Evolutionary conservation across 1,140 invertebrate species (phyloP).

Genomic region (Tetraneura akinire): DNA sequence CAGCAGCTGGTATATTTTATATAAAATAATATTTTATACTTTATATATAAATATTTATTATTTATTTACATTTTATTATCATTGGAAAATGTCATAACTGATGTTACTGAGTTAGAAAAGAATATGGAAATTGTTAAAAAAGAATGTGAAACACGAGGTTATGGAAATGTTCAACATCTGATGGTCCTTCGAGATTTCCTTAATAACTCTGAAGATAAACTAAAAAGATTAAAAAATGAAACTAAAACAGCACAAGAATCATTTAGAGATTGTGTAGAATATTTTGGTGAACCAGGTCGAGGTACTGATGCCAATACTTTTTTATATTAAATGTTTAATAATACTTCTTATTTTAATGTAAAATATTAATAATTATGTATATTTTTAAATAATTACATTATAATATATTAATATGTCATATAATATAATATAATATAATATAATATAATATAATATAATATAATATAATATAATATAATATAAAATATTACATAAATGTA

Average conservation of each 20-base stretch:
- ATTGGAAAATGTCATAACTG: slow-evolving; percentile 89
- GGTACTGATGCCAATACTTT: slow-evolving; percentile 90
- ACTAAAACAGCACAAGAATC: slow-evolving; percentile 80
- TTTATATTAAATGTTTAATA: too few species aligned
- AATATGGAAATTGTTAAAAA: slow-evolving; percentile 91
- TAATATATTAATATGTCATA: too few species aligned
- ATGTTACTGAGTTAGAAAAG: slow-evolving; percentile 91
- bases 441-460: too few species aligned
- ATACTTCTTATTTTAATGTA: too few species aligned
- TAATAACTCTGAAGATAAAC: slow-evolving; percentile 83
- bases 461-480: too few species aligned
- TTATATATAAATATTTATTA: slow-evolving; percentile 37
- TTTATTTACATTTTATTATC: slow-evolving; percentile 72
- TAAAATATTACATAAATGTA: too few species aligned
- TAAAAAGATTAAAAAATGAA: slow-evolving; percentile 78
- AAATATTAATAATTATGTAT: too few species aligned
- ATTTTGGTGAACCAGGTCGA: slow-evolving; percentile 90
- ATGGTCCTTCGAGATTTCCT: slow-evolving; percentile 86
- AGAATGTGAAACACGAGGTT: slow-evolving; percentile 75
- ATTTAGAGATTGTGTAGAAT: slow-evolving; percentile 90
- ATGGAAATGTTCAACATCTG: slow-evolving; percentile 57
- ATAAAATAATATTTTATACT: too few species aligned
- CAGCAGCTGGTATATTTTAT: slow-evolving; percentile 74
- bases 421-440: too few species aligned
- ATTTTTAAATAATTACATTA: too few species aligned